Conservation (phyloP, 2,888 invertebrate species). For the Hydriomena furcata region DNA sequence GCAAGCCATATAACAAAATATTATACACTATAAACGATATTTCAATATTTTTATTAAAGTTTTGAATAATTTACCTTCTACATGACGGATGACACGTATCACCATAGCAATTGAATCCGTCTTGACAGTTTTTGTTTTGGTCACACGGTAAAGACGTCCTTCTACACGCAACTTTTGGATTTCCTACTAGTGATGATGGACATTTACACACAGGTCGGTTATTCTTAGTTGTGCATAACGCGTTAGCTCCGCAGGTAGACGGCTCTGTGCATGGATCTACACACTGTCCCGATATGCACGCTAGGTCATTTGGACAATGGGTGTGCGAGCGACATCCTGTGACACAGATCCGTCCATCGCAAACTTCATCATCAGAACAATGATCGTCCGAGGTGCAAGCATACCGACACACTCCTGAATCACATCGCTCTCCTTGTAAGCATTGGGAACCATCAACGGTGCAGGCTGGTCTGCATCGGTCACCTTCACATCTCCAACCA, state of each 20-base stretch:
- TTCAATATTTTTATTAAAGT: too few species aligned
- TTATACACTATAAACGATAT: too few species aligned
- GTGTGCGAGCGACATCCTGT: constrained; percentile 92
- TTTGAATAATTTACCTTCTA: constrained; percentile 81
- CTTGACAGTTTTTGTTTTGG: constrained; percentile 86
- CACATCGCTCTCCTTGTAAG: constrained; percentile 91
- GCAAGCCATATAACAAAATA: neutral
- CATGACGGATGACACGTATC: constrained; percentile 91
- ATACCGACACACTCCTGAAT: constrained; percentile 90
- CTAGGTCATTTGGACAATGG: constrained; percentile 88
- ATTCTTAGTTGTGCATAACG: constrained; percentile 87
- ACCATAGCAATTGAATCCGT: constrained; percentile 89
- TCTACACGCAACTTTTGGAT: constrained; percentile 89
- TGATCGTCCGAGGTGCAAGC: constrained; percentile 93
- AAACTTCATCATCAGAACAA: constrained; percentile 94
- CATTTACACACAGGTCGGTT: constrained; percentile 91
- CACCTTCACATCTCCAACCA: constrained; percentile 89
- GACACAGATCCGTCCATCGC: constrained; percentile 90
- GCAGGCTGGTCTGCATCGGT: constrained; percentile 90
- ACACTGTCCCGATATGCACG: constrained; percentile 92
- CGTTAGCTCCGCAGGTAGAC: constrained; percentile 93
- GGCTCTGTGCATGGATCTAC: constrained; percentile 89
- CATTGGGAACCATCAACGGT: constrained; percentile 88
- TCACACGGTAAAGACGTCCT: constrained; percentile 86
- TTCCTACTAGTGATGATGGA: constrained; percentile 87